Evolutionary conservation across 2,113 vertebrate species (phyloP).

Genomic region (Rhinopomastus cyanomelas): DNA sequence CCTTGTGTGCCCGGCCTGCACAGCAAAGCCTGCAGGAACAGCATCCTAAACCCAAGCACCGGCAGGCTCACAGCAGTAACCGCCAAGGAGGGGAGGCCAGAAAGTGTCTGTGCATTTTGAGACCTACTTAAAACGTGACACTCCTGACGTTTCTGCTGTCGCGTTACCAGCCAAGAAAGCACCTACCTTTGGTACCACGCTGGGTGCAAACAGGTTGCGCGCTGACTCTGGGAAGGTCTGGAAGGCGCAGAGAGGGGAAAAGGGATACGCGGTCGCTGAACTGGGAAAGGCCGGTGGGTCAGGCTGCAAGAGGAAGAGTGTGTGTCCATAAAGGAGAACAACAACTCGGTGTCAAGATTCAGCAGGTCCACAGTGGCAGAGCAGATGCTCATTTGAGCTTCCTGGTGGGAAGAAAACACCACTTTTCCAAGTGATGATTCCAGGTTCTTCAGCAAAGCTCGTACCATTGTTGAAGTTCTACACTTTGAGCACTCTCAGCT

Average conservation of each 20-base stretch:
- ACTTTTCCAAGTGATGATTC: neutral
- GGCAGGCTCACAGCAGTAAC: fast-evolving
- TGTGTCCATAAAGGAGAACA: neutral
- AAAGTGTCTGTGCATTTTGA: neutral
- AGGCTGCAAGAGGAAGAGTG: slow-evolving; percentile 52
- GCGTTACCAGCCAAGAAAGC: neutral
- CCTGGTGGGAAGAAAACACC: neutral
- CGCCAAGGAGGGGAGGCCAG: neutral
- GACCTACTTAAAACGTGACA: neutral
- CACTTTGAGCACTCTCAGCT: neutral
- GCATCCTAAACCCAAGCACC: neutral
- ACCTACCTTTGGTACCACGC: slow-evolving; percentile 76
- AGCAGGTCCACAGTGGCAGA: neutral
- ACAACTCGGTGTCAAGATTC: neutral
- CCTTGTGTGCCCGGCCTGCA: neutral
- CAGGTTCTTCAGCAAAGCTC: neutral
- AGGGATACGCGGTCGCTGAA: slow-evolving; percentile 71
- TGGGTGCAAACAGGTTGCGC: too few species aligned
- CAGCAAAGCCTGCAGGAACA: neutral
- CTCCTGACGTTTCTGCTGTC: neutral
- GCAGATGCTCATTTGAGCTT: neutral
- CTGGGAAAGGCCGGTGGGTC: slow-evolving; percentile 70
- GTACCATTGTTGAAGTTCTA: fast-evolving
- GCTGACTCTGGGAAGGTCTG: slow-evolving; percentile 67
- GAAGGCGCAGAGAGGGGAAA: slow-evolving; percentile 76